These are phyloP conservation scores for Trematomus loennbergii DNA, from an alignment of 2,113 vertebrate genomes.

Conservation along the genomic window DNA sequence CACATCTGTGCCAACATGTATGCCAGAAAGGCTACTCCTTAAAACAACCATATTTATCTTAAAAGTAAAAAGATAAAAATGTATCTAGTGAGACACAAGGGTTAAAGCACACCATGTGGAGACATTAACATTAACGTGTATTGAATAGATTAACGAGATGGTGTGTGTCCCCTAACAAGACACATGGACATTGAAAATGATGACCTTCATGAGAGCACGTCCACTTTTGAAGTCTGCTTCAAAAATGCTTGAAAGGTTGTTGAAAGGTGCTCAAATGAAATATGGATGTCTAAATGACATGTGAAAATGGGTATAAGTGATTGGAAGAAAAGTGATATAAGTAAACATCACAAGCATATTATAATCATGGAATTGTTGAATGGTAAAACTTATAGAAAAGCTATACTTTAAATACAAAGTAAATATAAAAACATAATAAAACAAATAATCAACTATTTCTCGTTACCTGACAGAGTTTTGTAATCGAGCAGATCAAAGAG, in stretches of 20 bases:
- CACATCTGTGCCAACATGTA: too few relatives aligned
- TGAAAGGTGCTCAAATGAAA: constrained; percentile 45
- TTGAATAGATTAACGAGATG: neutral
- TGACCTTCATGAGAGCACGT: constrained; percentile 8
- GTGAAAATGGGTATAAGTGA: constrained; percentile 40
- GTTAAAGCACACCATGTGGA: constrained; percentile 6
- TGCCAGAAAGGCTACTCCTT: too few relatives aligned
- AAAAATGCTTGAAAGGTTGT: constrained; percentile 63
- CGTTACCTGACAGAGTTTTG: constrained; percentile 73
- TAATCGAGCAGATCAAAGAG: constrained; percentile 78
- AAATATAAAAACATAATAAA: neutral
- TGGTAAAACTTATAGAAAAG: neutral
- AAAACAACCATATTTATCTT: too few relatives aligned
- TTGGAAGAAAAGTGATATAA: constrained; percentile 21
- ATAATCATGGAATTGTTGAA: constrained; percentile 31
- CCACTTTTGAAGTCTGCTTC: constrained; percentile 75
- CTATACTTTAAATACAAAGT: neutral
- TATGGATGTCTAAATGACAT: constrained; percentile 46
- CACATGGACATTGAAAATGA: constrained; percentile 39
- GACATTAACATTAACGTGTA: neutral
- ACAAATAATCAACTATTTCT: neutral
- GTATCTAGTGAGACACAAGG: neutral
- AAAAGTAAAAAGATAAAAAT: too few relatives aligned
- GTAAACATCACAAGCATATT: constrained; percentile 7
- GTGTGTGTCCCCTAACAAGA: constrained; percentile 12